Percentiles rank a stretch among this genome's conserved stretches.
Evolutionary conservation across 2,797 vertebrate species (phyloP).

Genomic region (Acrossocheilus fasciatus): DNA sequence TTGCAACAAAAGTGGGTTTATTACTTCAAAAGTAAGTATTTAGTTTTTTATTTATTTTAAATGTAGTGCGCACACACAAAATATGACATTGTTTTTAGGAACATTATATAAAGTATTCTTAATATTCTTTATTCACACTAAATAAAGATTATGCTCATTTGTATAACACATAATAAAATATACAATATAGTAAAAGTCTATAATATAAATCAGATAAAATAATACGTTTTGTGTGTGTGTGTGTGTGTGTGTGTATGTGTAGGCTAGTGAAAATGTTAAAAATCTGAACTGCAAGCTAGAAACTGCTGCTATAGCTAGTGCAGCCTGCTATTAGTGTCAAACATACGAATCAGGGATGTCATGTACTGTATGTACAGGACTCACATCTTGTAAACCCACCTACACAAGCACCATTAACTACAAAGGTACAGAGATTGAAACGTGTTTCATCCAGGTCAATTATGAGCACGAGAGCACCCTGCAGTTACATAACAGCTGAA

Average conservation of each 20-base stretch:
- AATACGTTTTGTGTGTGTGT: background rate
- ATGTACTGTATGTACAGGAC: background rate
- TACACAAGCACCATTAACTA: constrained; percentile 11
- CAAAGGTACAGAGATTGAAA: constrained; percentile 34
- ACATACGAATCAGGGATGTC: background rate
- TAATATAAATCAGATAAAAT: too few species aligned
- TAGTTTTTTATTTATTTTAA: background rate
- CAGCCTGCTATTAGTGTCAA: background rate
- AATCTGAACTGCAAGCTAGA: background rate
- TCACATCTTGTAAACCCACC: background rate
- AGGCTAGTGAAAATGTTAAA: background rate
- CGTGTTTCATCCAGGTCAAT: constrained; percentile 41
- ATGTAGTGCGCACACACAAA: background rate
- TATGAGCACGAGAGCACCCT: constrained; percentile 24
- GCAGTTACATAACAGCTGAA: constrained; percentile 43
- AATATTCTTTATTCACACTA: too few species aligned
- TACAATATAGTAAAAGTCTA: too few species aligned
- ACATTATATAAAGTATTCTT: background rate
- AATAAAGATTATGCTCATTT: too few species aligned
- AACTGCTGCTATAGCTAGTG: background rate
- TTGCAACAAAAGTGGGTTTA: background rate
- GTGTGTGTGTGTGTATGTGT: background rate
- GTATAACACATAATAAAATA: too few species aligned
- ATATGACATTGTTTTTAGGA: background rate
- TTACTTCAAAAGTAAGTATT: background rate